Conservation (phyloP, 2,113 vertebrate genomes). For the Phocoena phocoena region DNA sequence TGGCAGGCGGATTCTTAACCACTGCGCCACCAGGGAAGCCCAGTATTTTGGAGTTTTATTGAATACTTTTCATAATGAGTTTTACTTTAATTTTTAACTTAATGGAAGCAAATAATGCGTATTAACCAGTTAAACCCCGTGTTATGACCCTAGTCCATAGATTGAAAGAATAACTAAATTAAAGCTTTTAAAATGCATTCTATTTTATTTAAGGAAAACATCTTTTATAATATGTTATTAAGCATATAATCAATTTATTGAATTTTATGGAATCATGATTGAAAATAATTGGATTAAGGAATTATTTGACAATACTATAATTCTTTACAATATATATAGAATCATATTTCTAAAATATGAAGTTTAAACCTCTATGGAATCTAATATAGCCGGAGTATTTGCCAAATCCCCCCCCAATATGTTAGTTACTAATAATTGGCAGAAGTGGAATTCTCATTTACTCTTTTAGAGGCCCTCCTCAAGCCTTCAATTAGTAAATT, state of each 20-base stretch:
- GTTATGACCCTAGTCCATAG: background rate
- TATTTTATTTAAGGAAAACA: background rate
- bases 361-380: background rate
- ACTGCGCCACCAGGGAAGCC: no score
- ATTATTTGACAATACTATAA: background rate
- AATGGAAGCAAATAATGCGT: background rate
- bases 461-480: background rate
- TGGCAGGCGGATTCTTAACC: no score
- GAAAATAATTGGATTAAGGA: background rate
- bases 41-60: background rate
- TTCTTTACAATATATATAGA: background rate
- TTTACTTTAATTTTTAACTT: background rate
- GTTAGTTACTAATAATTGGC: background rate
- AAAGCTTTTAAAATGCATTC: background rate
- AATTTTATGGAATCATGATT: background rate
- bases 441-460: background rate
- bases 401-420: background rate
- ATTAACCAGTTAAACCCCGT: background rate
- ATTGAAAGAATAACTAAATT: background rate
- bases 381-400: background rate
- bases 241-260: background rate
- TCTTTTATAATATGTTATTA: background rate
- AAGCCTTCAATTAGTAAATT: background rate
- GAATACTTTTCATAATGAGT: background rate
- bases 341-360: background rate